Percentiles rank a stretch among this genome's conserved stretches.
Conservation (phyloP, 64 coral and sea anemone genomes). For the Actinia tenebrosa region DNA sequence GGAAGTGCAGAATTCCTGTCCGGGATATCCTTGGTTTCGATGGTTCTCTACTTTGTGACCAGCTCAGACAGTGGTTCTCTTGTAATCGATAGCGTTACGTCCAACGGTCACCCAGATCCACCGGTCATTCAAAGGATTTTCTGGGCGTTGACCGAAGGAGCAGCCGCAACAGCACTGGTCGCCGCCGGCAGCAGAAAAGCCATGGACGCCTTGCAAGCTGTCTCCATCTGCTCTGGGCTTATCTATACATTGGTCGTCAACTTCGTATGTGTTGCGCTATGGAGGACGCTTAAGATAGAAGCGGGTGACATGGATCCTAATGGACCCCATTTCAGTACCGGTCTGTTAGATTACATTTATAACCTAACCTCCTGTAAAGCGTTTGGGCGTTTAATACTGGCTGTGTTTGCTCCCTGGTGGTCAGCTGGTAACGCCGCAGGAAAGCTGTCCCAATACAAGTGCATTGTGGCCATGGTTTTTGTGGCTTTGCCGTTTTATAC, state of each 20-base stretch:
- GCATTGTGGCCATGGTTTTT: conserved; percentile 35
- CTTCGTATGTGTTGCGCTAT: conserved; percentile 54
- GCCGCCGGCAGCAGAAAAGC: conserved; percentile 33
- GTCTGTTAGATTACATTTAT: conserved; percentile 24
- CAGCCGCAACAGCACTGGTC: conserved; percentile 44
- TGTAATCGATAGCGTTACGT: conserved; percentile 51
- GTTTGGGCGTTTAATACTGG: neutral
- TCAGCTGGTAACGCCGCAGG: conserved; percentile 29
- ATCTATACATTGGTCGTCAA: conserved; percentile 46
- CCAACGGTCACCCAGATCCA: conserved; percentile 61
- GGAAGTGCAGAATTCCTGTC: conserved; percentile 23
- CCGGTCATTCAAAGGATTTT: conserved; percentile 56
- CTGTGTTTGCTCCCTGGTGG: conserved; percentile 49
- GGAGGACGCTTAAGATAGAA: conserved; percentile 56
- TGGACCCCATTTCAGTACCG: conserved; percentile 29
- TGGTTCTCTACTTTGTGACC: conserved; percentile 73
- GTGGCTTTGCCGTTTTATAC: conserved; percentile 46
- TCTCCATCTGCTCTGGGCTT: conserved; percentile 51
- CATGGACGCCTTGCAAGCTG: conserved; percentile 42
- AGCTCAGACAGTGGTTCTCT: conserved; percentile 61
- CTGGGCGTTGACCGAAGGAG: conserved; percentile 68
- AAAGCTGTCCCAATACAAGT: neutral
- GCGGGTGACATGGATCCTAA: conserved; percentile 51
- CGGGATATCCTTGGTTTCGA: conserved; percentile 29
- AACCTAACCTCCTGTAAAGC: neutral